Evolutionary conservation across 2,797 vertebrate genomes (phyloP), one percentile per base, ranked within the genome.

Genomic region (Acomys russatus): DNA sequence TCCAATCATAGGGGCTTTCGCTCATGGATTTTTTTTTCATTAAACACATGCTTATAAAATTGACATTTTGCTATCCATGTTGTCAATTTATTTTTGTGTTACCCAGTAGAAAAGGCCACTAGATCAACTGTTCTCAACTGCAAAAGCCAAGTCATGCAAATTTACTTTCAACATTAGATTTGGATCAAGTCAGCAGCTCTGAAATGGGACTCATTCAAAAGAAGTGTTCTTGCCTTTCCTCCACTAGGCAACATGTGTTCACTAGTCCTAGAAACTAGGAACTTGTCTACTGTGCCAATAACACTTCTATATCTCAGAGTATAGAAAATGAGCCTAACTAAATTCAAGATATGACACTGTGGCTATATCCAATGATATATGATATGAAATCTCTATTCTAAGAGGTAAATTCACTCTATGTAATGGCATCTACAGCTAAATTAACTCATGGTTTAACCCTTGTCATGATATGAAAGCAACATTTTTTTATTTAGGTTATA

Each of bases 21-120:
- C 15, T 15, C 4, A 54, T 35, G 3, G 2, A 71, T 82, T 74
- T 28, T 17, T 51, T 74, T 30, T 17, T 90, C 18, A 95, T 14
- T 49, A 90, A 78, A 92, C 86, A 25, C 74, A 49, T 49, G 88
- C 66, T 49, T 11, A 6, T 80, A 88, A 90, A 90, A 64, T 22
- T 59, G 14, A 4, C 3, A 54, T 12, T 51, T 2, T 73, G 54
- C 33, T 88, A 20, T 56, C 18, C 30, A 74, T 56, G 18, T 33
- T 12, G 33, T 15, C 61, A 64, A 44, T 70, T 14, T 30, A 38
- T 56, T 70, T 92, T 12, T 56, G 33, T 64, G 70, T 18, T 49
- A 89, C 14, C 2, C 68, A 30, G 56, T 38, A 23, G 22, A 71
- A 73, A 20, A 25, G 33, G 20, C 1, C 23, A 73, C 14, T 18